These are phyloP conservation scores for Caenorhabditis imperialis DNA, from an alignment of 2,888 invertebrate species.

Conservation along the genomic window DNA sequence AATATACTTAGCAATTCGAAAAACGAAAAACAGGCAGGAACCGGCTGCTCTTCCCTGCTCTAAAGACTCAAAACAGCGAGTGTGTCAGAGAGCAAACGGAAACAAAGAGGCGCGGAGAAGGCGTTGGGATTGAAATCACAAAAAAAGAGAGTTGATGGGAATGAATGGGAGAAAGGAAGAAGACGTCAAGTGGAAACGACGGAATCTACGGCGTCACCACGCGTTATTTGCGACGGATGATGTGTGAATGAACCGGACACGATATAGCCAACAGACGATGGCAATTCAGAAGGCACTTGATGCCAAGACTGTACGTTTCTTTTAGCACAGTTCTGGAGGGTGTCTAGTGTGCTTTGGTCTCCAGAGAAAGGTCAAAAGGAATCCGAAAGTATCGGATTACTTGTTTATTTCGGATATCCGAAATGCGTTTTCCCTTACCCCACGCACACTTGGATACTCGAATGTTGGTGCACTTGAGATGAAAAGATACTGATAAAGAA, in stretches of 20 bases:
- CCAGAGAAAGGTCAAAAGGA: conserved; percentile 12
- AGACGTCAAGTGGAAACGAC: conserved; percentile 46
- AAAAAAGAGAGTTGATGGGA: conserved; percentile 11
- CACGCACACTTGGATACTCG: conserved; percentile 14
- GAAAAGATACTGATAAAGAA: no score
- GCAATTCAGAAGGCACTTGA: conserved; percentile 41
- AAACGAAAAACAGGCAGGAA: conserved; percentile 21
- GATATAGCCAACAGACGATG: conserved; percentile 15
- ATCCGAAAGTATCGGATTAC: conserved; percentile 39
- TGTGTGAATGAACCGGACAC: conserved; percentile 51
- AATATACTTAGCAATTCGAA: conserved; percentile 21
- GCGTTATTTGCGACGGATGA: conserved; percentile 53
- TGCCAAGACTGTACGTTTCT: conserved; percentile 2
- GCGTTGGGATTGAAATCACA: not conserved
- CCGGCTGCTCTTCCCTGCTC: conserved; percentile 36
- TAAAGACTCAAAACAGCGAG: conserved; percentile 15
- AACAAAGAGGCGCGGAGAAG: not conserved
- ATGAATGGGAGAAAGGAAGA: conserved; percentile 2
- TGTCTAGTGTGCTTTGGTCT: conserved; percentile 5
- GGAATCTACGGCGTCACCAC: no score
- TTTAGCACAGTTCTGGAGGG: not conserved
- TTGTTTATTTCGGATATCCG: conserved; percentile 18
- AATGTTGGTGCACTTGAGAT: conserved; percentile 2
- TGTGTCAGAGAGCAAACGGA: conserved; percentile 28
- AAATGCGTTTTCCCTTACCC: no score